Evolutionary conservation across 2,797 vertebrate species (phyloP), one percentile per base, ranked within the genome.

Genomic region (Crocidura indochinensis): DNA sequence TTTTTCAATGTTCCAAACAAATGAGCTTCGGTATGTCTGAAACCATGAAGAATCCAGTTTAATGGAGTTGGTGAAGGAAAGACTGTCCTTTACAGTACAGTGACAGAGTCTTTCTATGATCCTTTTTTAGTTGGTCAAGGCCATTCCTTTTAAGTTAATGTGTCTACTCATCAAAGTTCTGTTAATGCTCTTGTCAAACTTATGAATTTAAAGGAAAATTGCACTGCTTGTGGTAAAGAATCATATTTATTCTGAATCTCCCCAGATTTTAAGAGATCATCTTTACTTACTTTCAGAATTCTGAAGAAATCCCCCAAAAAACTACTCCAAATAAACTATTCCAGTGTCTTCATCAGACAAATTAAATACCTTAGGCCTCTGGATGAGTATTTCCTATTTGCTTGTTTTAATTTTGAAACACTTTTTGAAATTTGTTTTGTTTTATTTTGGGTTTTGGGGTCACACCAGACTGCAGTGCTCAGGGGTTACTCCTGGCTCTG

Each of bases 261-360:
- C 10, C 56, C 44, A 15, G 6, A 9, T 49, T 69, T 47, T 0
- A 0, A 22, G 17, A 69, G 27, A 90, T 9, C 6, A 17, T 87
- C 49, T 24, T 62, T 6, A 56, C 14, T 10, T 20, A 78, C 56
- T 26, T 29, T 65, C 19, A 4, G 14, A 44, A 2, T 53, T 90
- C n/a, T 56, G 73, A 76, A 93, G 46, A 73, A 22, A 31, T 4
- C 84, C 27, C 20, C 74, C 84, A 46, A 78, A 87, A 46, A 78
- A 64, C 78, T 24, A 14, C 84, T 86, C 75, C 73, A 44, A 62
- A 67, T 3, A 5, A 44, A 15, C 0, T 0, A 14, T 68, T 74
- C 49, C 29, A 31, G 60, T 26, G 20, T 17, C 31, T 86, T 78
- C 56, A 67, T 53, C 10, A 65, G 10, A 62, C n/a, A 67, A 62